Conservation (phyloP, 2,113 vertebrate genomes). For the Tenebrosternarchus preto region DNA sequence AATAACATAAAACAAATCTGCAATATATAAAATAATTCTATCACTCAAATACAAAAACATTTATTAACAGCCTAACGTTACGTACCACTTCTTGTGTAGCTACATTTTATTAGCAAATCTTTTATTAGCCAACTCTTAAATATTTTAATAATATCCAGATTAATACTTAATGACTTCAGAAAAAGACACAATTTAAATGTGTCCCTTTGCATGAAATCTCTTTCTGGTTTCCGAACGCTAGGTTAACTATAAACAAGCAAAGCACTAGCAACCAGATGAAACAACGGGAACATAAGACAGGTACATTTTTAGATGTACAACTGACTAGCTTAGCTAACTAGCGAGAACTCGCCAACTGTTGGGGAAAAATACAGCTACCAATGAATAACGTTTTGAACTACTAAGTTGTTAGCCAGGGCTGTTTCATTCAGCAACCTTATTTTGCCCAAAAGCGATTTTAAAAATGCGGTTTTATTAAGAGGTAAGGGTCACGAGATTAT, state of each 20-base stretch:
- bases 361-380: not conserved
- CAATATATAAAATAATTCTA: no score
- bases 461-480: not conserved
- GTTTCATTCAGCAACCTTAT: not conserved
- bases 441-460: not conserved
- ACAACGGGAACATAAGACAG: no score
- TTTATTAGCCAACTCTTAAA: no score
- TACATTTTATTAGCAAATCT: no score
- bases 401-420: not conserved
- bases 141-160: no score
- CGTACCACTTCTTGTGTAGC: no score
- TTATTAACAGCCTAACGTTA: no score
- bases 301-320: not conserved
- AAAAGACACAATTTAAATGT: no score
- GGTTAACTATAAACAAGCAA: not conserved
- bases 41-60: no score
- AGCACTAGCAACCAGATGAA: not conserved
- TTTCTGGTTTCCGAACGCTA: not conserved
- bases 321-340: not conserved
- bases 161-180: no score
- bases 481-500: not conserved
- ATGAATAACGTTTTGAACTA: slow-evolving; percentile 12
- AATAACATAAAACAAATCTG: no score
- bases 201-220: no score
- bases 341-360: not conserved